phyloP scores from a whole-genome alignment of 2,888 invertebrate species.

The Eumerus sabulonum region DNA sequence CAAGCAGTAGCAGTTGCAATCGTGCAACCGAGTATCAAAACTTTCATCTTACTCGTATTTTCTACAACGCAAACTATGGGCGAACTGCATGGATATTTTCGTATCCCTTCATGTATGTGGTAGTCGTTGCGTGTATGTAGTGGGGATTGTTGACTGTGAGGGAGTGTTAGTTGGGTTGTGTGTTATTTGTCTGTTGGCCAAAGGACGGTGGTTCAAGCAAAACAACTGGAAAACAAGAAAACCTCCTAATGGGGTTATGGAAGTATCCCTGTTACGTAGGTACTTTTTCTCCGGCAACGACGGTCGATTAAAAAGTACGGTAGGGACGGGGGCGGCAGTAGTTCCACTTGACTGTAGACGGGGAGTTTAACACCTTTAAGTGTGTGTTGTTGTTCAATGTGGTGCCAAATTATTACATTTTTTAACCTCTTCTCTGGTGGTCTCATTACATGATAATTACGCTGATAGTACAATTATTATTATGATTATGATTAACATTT shows the following conservation, averaged over 20 bases:
- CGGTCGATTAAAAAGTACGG: constrained; percentile 30
- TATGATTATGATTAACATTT: constrained; percentile 48
- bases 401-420: constrained; percentile 48
- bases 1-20: constrained; percentile 59
- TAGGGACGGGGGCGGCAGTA: not conserved
- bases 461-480: constrained; percentile 50
- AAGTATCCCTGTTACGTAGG: constrained; percentile 5
- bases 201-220: constrained; percentile 24
- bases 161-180: not conserved
- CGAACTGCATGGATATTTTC: no score
- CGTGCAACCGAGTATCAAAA: constrained; percentile 53
- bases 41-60: constrained; percentile 53
- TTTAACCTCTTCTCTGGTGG: constrained; percentile 28
- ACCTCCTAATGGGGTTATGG: constrained; percentile 35
- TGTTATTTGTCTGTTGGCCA: constrained; percentile 52
- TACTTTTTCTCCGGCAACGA: constrained; percentile 4
- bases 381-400: constrained; percentile 13
- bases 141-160: no score
- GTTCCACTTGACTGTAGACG: constrained; percentile 5
- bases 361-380: not conserved
- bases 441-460: constrained; percentile 54
- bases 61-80: constrained; percentile 33
- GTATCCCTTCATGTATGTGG: no score
- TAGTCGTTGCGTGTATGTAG: no score
- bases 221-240: constrained; percentile 26